These are phyloP conservation scores for Shinisaurus crocodilurus DNA, from an alignment of 2,113 vertebrate genomes.

Conservation along the genomic window DNA sequence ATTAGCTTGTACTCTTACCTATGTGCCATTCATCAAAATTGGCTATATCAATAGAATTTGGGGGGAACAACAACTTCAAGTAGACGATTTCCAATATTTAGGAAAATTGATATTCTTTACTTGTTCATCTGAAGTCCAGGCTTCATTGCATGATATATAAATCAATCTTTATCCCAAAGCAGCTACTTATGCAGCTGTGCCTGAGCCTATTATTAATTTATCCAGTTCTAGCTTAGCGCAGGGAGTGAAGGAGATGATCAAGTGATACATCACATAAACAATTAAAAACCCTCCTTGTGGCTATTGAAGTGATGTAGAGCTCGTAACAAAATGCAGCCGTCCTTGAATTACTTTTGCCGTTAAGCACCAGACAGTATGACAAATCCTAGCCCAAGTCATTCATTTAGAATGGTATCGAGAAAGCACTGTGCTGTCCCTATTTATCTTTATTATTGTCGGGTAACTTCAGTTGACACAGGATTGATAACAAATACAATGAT, in stretches of 20 bases:
- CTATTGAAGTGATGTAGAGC: conserved; percentile 64
- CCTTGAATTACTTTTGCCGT: conserved; percentile 69
- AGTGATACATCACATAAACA: conserved; percentile 74
- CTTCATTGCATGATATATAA: conserved; percentile 61
- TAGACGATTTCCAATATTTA: conserved; percentile 48
- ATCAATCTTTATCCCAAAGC: conserved; percentile 66
- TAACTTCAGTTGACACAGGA: conserved; percentile 52
- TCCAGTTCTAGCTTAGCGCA: conserved; percentile 45
- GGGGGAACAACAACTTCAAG: conserved; percentile 50
- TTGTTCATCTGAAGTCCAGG: conserved; percentile 61
- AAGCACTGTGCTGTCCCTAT: conserved; percentile 53
- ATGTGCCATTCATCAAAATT: conserved; percentile 58
- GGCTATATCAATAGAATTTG: conserved; percentile 63
- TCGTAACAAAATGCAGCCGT: conserved; percentile 57
- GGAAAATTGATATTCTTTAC: conserved; percentile 64
- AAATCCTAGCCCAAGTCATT: conserved; percentile 63
- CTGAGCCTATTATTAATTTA: conserved; percentile 75
- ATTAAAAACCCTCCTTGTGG: conserved; percentile 71
- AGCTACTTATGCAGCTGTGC: conserved; percentile 46
- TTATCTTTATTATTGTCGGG: conserved; percentile 73
- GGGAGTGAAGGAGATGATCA: conserved; percentile 62
- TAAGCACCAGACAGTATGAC: conserved; percentile 64
- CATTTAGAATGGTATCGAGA: conserved; percentile 59
- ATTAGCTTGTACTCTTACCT: conserved; percentile 16
- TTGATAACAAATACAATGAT: conserved; percentile 59